Evolutionary conservation across 2,888 invertebrate species (phyloP), one percentile per base, ranked within the genome.

Genomic region (Lasioglossum vierecki): DNA sequence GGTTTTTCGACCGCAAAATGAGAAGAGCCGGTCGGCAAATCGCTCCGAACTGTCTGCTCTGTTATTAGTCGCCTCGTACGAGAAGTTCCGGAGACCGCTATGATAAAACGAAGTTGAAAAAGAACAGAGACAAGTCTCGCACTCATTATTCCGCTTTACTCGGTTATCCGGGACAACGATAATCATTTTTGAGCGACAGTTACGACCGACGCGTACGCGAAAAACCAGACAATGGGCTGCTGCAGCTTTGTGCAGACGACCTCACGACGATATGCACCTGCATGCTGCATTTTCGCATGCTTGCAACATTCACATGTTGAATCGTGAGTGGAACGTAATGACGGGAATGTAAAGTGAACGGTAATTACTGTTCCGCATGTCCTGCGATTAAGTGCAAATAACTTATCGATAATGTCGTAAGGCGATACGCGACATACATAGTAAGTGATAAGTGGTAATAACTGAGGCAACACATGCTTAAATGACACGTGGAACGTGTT

Each of bases 1-100:
- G 91, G 89, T 90, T 92, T 89, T 83, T 83, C 57, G 74, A 90
- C 90, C 88, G 85, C 89, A 83, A 35, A 49, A 83, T 77, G 85
- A 83, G 76, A 30, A 66, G 72, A 71, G 44, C n/a, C 63, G 68
- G 53, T 83, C 88, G 82, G 84, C 89, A 90, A 87, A 87, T 85
- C 88, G 86, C 73, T 78, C 68, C 87, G 78, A 79, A 73, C 76
- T 79, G 72, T 84, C 74, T 30, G 83, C 72, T 79, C 77, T 70
- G 87, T 88, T 89, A 82, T 86, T 87, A 85, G 80, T 57, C 76
- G 77, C 75, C 78, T 30, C 57, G 73, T 75, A 35, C 71, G 76
- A 73, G 60, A 41, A 49, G 70, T 71, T 49, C 75, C 76, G 82
- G 74, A 70, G 22, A 4, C 78, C 49, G 79, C 76, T 75, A 18